A percentile compares a stretch with the other conserved stretches of the same genome.
These are phyloP conservation scores for Hippocampus kuda DNA, from an alignment of 2,797 vertebrate genomes.

Conservation along the genomic window DNA sequence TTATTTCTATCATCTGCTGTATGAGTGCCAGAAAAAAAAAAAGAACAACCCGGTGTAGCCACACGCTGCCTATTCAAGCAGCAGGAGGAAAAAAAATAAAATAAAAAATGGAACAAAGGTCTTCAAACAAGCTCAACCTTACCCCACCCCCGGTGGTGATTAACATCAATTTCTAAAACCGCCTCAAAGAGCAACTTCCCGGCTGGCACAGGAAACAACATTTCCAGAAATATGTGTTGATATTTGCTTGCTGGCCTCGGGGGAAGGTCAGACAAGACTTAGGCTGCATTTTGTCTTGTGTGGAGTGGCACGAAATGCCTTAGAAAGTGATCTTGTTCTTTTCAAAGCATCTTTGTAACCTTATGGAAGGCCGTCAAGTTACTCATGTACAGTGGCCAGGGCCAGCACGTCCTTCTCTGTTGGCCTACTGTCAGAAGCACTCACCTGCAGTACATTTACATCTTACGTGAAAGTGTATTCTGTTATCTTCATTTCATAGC, in stretches of 20 bases:
- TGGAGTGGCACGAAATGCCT: conserved; percentile 4
- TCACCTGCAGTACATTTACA: no score
- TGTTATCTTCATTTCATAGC: no score
- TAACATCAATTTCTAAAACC: conserved; percentile 14
- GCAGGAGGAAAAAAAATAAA: conserved; percentile 15
- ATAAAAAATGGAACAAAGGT: conserved; percentile 50
- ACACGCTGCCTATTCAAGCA: conserved; percentile 42
- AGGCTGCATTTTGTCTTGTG: conserved; percentile 7
- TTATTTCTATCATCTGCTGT: neutral
- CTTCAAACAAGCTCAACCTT: conserved; percentile 33
- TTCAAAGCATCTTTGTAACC: no score
- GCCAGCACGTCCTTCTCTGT: no score
- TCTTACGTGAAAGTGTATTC: no score
- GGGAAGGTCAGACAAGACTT: neutral
- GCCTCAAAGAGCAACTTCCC: conserved; percentile 19
- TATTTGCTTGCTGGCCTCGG: neutral
- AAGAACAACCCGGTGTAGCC: conserved; percentile 5
- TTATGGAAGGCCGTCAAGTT: no score
- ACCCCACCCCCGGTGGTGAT: conserved; percentile 21
- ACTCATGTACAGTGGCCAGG: no score
- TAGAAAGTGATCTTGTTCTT: neutral
- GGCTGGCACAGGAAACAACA: neutral
- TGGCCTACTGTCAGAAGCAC: no score
- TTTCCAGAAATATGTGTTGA: neutral
- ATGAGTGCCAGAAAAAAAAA: neutral